phyloP scores from a whole-genome alignment of 2,888 invertebrate species.

The Morpho helenor region DNA sequence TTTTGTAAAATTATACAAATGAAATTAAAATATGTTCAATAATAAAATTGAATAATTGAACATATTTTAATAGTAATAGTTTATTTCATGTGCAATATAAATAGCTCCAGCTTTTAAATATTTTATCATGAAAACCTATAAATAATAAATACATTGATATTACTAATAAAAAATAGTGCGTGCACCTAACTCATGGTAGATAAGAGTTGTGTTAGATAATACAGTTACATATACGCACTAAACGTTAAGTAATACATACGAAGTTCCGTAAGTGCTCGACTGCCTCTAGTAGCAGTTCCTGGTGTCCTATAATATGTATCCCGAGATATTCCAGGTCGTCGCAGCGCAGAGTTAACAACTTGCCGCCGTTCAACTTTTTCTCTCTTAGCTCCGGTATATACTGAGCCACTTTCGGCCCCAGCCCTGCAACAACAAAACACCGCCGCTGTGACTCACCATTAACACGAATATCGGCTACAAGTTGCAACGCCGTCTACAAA shows the following conservation, averaged over 20 bases:
- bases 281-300: slow-evolving; percentile 95
- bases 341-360: slow-evolving; percentile 90
- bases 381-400: slow-evolving; percentile 90
- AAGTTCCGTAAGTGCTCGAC: slow-evolving; percentile 94
- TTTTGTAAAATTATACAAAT: not conserved
- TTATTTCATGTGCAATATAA: no score
- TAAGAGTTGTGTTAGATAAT: not conserved
- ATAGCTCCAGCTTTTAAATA: no score
- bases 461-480: slow-evolving; percentile 19
- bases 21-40: no score
- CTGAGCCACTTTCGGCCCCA: slow-evolving; percentile 87
- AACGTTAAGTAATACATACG: slow-evolving; percentile 72
- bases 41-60: not conserved
- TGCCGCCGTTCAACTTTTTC: slow-evolving; percentile 89
- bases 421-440: slow-evolving; percentile 72
- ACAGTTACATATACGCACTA: not conserved
- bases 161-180: no score
- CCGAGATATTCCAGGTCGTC: slow-evolving; percentile 94
- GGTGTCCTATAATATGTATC: slow-evolving; percentile 92
- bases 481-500: slow-evolving; percentile 47
- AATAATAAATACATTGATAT: no score
- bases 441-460: slow-evolving; percentile 32
- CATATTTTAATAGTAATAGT: no score
- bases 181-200: not conserved
- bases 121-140: no score